Conservation (phyloP, 2,113 vertebrate species). For the Tupaia tana region DNA sequence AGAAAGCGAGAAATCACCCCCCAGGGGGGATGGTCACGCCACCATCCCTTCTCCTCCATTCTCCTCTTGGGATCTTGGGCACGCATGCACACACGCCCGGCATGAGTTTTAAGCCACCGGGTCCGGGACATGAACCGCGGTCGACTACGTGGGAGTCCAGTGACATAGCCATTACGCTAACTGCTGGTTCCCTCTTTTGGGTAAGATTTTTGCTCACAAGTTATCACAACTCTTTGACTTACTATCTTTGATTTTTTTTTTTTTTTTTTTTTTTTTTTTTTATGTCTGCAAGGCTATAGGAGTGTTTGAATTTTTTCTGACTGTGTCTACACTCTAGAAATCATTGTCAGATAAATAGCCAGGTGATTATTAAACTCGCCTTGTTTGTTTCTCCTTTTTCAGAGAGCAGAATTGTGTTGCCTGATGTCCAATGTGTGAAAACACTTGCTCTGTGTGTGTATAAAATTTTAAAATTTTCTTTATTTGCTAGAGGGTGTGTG, state of each 20-base stretch:
- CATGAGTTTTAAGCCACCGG: too few species aligned
- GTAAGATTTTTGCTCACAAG: not conserved
- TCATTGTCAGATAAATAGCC: not conserved
- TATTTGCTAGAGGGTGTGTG: too few species aligned
- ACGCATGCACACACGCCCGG: too few species aligned
- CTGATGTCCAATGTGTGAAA: not conserved
- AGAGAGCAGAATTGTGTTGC: not conserved
- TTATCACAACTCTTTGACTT: not conserved
- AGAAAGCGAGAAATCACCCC: too few species aligned
- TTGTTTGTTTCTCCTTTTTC: not conserved
- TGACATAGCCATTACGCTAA: too few species aligned
- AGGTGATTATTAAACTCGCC: slow-evolving; percentile 1
- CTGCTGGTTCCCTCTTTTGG: too few species aligned
- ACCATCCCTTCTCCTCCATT: too few species aligned
- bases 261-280: not conserved
- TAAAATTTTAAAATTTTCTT: too few species aligned
- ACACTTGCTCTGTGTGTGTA: not conserved
- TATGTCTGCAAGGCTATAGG: slow-evolving; percentile 1
- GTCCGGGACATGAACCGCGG: too few species aligned
- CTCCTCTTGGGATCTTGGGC: too few species aligned
- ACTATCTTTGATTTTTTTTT: not conserved
- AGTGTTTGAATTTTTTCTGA: slow-evolving; percentile 26
- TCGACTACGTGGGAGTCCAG: too few species aligned
- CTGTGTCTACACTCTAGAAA: not conserved
- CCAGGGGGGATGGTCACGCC: too few species aligned